Base-by-base conservation (phyloP, 1,140 invertebrate species). In the Drosophila subpulchrella region DNA sequence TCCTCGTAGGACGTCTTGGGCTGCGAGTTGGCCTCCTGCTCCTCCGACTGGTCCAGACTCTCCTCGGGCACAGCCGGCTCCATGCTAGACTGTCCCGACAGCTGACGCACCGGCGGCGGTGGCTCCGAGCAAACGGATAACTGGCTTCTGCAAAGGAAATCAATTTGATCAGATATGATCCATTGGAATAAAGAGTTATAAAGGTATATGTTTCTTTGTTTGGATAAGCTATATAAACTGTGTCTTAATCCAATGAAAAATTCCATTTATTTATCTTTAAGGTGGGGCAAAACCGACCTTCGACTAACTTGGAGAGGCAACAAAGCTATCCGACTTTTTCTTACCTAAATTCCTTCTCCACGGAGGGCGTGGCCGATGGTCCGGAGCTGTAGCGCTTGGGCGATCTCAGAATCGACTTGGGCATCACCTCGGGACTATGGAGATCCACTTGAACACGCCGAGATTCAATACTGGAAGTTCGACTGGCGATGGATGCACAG, bases 11-110 rank as follows among this genome's bases (percentile, higher is more conserved):
- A 62, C 12, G 59, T 42, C 58, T 27, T 80, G 34, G 77, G 41
- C 24, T 38, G 60, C 11, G 41, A 12, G 41, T 32, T 39, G 30
- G 46, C 30, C 59, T 56, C 61, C 27, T 44, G 38, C 20, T 59
- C 47, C 6, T 57, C 61, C 27, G 71, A 60, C 27, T 91, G 79
- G 13, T 92, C 91, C 13, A 82, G 38, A 15, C 56, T 78, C 55
- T 92, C 91, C 72, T 92, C 91, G n/a, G 89, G 88, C 13, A 92
- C 62, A 0, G 90, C 85, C 1, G 91, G 91, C 61, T 92, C 91
- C 70, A 92, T 75, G 72, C 91, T 92, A 6, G 90, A 91, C 57
- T 92, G 91, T 13, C 91, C 90, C n/a, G 91, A 92, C 27, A 92
- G 59, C 44, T 92, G 91, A n/a, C 88, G 88, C 58, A 92, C 72